A percentile compares a stretch with the other conserved stretches of the same genome.
Evolutionary conservation across 2,888 invertebrate species (phyloP).

Genomic region (Hypselothyrea guttata): DNA sequence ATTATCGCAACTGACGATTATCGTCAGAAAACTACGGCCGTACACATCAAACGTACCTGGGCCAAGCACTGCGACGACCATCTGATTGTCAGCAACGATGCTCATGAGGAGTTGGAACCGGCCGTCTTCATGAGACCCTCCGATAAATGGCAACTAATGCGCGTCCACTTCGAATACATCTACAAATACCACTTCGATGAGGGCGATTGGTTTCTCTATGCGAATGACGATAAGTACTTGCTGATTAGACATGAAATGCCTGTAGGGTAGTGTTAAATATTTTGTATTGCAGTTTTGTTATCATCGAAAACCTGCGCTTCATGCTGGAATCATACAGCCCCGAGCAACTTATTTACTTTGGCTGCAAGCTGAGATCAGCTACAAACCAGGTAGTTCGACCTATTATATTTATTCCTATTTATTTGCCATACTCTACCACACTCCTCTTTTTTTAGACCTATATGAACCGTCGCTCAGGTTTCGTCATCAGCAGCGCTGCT

Average conservation of each 20-base stretch:
- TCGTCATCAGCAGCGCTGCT: conserved; percentile 93
- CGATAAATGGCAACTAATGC: conserved; percentile 93
- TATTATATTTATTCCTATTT: neutral
- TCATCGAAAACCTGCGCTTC: conserved; percentile 95
- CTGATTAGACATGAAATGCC: too few species aligned
- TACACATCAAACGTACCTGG: conserved; percentile 96
- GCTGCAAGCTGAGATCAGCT: conserved; percentile 91
- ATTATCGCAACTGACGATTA: conserved; percentile 93
- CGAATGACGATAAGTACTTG: conserved; percentile 96
- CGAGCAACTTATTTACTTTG: conserved; percentile 91
- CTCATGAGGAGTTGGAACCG: conserved; percentile 88
- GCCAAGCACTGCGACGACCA: conserved; percentile 92
- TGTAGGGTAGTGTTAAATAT: too few species aligned
- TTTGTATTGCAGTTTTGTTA: conserved; percentile 93
- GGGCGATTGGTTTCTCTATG: conserved; percentile 98
- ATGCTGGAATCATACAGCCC: conserved; percentile 89
- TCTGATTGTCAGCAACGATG: conserved; percentile 91
- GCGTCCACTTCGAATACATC: conserved; percentile 93
- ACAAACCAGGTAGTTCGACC: conserved; percentile 79
- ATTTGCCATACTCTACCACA: neutral
- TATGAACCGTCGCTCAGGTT: conserved; percentile 94
- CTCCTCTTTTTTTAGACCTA: conserved; percentile 85
- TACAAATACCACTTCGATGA: conserved; percentile 91
- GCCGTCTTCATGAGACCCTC: conserved; percentile 92
- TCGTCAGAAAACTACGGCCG: conserved; percentile 83